Conservation (phyloP, 2,888 invertebrate species). For the Plebejus anna region DNA sequence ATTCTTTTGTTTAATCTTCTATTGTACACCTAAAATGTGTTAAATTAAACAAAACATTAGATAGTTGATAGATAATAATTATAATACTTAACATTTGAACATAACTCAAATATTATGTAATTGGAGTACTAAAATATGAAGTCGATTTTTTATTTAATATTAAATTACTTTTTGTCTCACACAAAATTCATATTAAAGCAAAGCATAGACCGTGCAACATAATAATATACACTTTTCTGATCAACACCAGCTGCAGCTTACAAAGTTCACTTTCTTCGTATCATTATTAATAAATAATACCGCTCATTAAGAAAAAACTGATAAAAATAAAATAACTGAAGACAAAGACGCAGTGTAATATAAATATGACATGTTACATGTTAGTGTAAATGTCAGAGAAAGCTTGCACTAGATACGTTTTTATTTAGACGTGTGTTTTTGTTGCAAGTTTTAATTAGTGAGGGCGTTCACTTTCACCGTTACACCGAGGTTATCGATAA, state of each 20-base stretch:
- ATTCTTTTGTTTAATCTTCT: background rate
- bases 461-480: conserved; percentile 24
- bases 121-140: no score
- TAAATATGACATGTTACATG: conserved; percentile 19
- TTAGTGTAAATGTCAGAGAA: conserved; percentile 24
- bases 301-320: background rate
- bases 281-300: background rate
- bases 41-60: background rate
- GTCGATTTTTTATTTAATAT: no score
- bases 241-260: background rate
- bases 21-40: background rate
- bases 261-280: background rate
- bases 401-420: conserved; percentile 18
- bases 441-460: conserved; percentile 4
- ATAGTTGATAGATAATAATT: background rate
- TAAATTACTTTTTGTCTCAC: no score
- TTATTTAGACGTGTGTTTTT: conserved; percentile 22
- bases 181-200: no score
- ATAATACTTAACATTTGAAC: background rate
- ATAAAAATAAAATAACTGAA: background rate
- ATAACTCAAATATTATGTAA: no score
- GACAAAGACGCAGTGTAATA: background rate
- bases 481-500: conserved; percentile 22
- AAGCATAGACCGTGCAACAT: background rate
- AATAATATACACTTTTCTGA: background rate